A percentile compares a stretch with the other conserved stretches of the same genome.
These are phyloP conservation scores for Oncopeltus fasciatus DNA, from an alignment of 1,140 invertebrate species.

Conservation along the genomic window DNA sequence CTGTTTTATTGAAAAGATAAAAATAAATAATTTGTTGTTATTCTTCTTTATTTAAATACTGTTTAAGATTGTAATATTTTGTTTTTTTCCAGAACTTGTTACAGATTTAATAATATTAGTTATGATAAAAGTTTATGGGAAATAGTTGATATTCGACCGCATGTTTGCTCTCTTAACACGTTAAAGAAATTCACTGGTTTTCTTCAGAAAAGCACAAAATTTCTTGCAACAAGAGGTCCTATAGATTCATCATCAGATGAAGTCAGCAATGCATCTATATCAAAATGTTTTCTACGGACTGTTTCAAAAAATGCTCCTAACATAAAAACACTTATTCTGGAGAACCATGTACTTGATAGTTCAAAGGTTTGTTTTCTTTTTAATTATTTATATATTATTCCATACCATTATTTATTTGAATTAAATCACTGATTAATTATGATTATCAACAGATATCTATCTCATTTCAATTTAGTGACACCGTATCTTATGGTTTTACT, in stretches of 20 bases:
- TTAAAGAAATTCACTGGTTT: conserved; percentile 27
- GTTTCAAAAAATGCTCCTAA: conserved; percentile 27
- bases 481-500: too few species aligned
- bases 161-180: conserved; percentile 29
- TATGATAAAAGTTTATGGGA: conserved; percentile 38
- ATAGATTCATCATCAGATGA: background rate
- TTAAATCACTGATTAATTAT: too few species aligned
- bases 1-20: too few species aligned
- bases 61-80: background rate
- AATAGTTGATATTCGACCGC: conserved; percentile 33
- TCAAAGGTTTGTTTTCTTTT: conserved; percentile 27
- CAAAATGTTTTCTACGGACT: conserved; percentile 31
- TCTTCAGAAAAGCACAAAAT: conserved; percentile 11
- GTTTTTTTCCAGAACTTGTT: conserved; percentile 30
- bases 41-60: background rate
- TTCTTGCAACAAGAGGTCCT: conserved; percentile 14
- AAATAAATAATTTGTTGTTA: too few species aligned
- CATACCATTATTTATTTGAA: too few species aligned
- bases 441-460: too few species aligned
- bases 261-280: conserved; percentile 23
- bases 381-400: conserved; percentile 10
- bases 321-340: conserved; percentile 34
- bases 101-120: conserved; percentile 31
- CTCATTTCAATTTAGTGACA: too few species aligned
- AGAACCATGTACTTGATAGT: conserved; percentile 35